These are phyloP conservation scores for Nyctibius grandis DNA, from an alignment of 2,797 vertebrate genomes.

Conservation along the genomic window DNA sequence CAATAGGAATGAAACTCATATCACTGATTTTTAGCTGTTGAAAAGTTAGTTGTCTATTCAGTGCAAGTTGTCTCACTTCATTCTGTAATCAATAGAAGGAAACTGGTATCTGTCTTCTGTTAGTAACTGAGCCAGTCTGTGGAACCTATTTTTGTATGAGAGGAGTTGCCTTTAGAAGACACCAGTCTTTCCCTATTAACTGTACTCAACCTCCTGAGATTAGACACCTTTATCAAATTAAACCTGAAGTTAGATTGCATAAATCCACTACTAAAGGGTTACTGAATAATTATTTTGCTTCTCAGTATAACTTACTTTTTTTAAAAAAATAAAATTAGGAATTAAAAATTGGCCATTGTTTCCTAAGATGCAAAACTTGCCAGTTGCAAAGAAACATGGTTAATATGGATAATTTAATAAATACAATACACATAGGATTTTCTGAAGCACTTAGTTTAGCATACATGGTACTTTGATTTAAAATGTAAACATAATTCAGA, in stretches of 20 bases:
- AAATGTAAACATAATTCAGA: background rate
- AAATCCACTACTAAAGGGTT: background rate
- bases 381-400: background rate
- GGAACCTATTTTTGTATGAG: background rate
- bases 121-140: background rate
- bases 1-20: background rate
- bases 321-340: background rate
- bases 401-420: background rate
- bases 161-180: background rate
- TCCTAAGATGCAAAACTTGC: background rate
- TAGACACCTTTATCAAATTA: background rate
- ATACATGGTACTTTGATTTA: background rate
- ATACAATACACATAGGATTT: background rate
- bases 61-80: background rate
- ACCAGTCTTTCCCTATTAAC: background rate
- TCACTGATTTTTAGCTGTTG: background rate
- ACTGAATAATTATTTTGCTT: background rate
- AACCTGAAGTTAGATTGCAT: background rate
- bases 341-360: background rate
- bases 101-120: background rate
- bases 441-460: background rate
- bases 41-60: background rate
- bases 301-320: background rate
- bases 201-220: background rate
- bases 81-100: background rate